Evolutionary conservation across 2,113 vertebrate genomes (phyloP).

Genomic region (Proteles cristata): DNA sequence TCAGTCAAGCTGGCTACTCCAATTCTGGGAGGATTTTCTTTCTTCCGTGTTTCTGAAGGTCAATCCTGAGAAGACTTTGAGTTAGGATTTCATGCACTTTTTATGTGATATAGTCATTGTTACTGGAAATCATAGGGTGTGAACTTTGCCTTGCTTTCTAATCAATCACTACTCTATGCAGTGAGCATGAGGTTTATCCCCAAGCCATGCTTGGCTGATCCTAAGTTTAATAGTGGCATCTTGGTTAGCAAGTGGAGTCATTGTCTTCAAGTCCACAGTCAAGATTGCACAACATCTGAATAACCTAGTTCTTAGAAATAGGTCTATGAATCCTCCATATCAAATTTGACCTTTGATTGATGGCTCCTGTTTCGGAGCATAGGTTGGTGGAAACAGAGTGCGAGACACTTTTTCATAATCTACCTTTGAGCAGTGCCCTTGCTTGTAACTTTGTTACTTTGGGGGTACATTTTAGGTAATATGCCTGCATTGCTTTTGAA

Average conservation of each 20-base stretch:
- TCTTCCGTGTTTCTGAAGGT: not conserved
- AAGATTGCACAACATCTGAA: not conserved
- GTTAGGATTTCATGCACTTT: not conserved
- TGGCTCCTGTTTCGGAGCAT: not conserved
- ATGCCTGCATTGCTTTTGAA: rapidly evolving
- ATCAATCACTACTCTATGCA: not conserved
- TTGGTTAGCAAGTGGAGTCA: not conserved
- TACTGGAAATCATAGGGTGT: not conserved
- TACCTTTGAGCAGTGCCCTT: not conserved
- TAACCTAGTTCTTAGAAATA: not conserved
- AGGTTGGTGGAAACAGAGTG: not conserved
- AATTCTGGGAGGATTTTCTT: not conserved
- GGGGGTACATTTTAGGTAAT: not conserved
- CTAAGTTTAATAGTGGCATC: not conserved
- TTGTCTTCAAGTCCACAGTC: not conserved
- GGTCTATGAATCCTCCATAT: not conserved
- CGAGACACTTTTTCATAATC: not conserved
- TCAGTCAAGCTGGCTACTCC: not conserved
- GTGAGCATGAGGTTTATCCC: not conserved
- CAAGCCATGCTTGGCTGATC: not conserved
- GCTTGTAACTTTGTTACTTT: not conserved
- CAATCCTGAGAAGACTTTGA: not conserved
- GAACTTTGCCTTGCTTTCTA: not conserved
- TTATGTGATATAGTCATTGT: not conserved
- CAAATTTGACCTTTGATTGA: not conserved